Evolutionary conservation across 2,888 invertebrate species (phyloP).

Genomic region (Drosophila vallismaia): DNA sequence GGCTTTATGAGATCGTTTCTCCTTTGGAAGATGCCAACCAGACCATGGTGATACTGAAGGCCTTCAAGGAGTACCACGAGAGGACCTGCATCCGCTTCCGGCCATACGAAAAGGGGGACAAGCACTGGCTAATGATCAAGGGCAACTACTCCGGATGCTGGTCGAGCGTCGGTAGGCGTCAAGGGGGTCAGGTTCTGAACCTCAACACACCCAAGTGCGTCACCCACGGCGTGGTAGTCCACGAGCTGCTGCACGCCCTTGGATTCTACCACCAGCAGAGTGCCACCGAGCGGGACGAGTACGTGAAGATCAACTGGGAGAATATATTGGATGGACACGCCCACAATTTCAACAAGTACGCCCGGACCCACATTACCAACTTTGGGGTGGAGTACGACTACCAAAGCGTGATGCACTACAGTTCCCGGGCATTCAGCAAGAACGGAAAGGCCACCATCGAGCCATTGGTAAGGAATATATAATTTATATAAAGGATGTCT

Average conservation of each 20-base stretch:
- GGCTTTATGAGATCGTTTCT: neutral
- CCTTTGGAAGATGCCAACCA: constrained; percentile 82
- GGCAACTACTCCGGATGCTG: constrained; percentile 87
- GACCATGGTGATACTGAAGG: constrained; percentile 85
- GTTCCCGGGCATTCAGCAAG: constrained; percentile 87
- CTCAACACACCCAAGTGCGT: constrained; percentile 86
- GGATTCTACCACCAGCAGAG: constrained; percentile 95
- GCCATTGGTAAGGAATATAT: constrained; percentile 83
- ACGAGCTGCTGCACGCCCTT: constrained; percentile 91
- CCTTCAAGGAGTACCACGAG: constrained; percentile 86
- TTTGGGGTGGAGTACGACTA: constrained; percentile 89
- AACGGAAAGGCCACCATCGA: constrained; percentile 88
- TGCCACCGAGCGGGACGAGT: constrained; percentile 90
- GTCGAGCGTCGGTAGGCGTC: constrained; percentile 87
- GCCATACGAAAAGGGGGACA: constrained; percentile 85
- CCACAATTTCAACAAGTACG: constrained; percentile 88
- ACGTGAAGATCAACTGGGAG: constrained; percentile 89
- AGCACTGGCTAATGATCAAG: constrained; percentile 86
- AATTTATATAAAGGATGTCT: neutral
- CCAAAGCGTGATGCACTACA: constrained; percentile 90
- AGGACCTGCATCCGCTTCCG: constrained; percentile 88
- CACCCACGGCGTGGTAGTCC: constrained; percentile 87
- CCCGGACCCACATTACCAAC: constrained; percentile 87
- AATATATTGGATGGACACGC: constrained; percentile 86
- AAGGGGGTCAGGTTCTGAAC: constrained; percentile 87